Conservation (phyloP, 2,888 invertebrate species). For the Heterodera filipjevi region DNA sequence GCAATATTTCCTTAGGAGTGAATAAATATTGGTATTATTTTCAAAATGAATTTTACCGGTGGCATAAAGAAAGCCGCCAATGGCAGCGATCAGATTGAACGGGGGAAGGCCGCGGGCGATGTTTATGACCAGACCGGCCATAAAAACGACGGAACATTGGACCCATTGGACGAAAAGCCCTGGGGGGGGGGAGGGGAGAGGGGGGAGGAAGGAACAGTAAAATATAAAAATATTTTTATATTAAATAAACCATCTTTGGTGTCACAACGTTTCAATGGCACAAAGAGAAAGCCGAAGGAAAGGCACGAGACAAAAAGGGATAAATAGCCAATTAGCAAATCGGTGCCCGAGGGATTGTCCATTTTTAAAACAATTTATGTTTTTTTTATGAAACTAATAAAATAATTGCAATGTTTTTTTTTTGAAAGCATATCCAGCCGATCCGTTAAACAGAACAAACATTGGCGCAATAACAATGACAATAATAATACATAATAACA, state of each 20-base stretch:
- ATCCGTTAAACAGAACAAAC: neutral
- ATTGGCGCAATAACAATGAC: neutral
- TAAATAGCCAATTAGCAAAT: conserved; percentile 48
- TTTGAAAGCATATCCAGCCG: neutral
- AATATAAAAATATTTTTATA: neutral
- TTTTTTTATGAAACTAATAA: neutral
- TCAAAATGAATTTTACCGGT: conserved; percentile 52
- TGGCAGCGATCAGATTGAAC: conserved; percentile 53
- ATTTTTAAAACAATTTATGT: neutral
- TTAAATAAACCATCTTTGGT: conserved; percentile 47
- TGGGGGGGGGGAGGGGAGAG: conserved; percentile 31
- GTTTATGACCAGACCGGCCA: conserved; percentile 55
- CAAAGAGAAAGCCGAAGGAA: conserved; percentile 60
- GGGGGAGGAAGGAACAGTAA: no score
- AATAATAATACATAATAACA: neutral
- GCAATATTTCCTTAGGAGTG: conserved; percentile 53
- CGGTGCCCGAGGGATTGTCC: conserved; percentile 14
- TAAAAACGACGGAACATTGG: conserved; percentile 57
- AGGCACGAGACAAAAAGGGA: conserved; percentile 53
- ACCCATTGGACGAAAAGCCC: conserved; percentile 62
- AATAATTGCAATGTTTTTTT: neutral
- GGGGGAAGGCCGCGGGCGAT: conserved; percentile 52
- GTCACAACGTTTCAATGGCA: conserved; percentile 51
- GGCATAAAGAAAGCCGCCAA: conserved; percentile 59
- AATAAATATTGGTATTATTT: no score